phyloP scores from a whole-genome alignment of 2,797 vertebrate species.

The Sciurus carolinensis region DNA sequence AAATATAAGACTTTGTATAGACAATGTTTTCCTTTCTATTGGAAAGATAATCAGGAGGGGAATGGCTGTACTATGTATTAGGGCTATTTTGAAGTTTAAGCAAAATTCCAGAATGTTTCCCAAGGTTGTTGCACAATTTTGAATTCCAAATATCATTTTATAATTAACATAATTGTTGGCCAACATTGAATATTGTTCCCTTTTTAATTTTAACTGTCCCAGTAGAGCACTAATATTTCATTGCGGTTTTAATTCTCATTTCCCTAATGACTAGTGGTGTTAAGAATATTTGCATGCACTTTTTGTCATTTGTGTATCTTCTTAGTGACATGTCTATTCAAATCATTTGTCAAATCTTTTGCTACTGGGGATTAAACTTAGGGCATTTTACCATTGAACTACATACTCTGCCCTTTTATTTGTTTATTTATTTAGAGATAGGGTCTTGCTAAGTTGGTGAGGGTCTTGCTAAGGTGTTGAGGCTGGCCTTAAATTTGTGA shows the following conservation, averaged over 20 bases:
- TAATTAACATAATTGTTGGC: not conserved
- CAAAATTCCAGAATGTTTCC: not conserved
- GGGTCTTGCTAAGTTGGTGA: no score
- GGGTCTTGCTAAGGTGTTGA: no score
- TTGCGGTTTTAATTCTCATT: not conserved
- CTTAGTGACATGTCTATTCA: not conserved
- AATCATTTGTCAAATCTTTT: no score
- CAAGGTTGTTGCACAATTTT: not conserved
- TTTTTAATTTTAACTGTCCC: not conserved
- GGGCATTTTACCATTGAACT: not conserved
- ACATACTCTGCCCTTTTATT: not conserved
- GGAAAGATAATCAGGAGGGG: not conserved
- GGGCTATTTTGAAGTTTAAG: not conserved
- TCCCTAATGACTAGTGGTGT: not conserved
- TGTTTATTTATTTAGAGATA: not conserved
- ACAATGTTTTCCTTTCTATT: not conserved
- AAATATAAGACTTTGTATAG: not conserved
- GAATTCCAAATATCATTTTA: not conserved
- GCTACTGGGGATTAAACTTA: not conserved
- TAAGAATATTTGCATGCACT: not conserved
- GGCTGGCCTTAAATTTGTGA: no score
- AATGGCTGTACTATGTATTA: not conserved
- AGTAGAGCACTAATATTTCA: not conserved
- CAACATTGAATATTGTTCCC: not conserved
- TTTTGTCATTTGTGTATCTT: not conserved